phyloP scores from a whole-genome alignment of 2,888 invertebrate species.

The Drosophila subquinaria region DNA sequence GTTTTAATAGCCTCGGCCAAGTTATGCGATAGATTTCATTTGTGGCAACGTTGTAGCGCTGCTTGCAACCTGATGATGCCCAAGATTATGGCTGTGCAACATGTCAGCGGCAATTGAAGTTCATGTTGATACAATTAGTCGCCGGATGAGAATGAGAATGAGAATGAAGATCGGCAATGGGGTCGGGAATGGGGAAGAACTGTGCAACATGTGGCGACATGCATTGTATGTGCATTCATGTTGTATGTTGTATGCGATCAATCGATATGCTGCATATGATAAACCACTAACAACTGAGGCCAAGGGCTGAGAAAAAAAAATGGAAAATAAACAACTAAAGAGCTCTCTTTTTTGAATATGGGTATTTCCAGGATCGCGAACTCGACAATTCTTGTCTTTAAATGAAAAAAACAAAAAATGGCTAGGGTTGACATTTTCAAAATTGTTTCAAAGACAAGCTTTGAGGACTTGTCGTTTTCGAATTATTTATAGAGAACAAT shows the following conservation, averaged over 20 bases:
- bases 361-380: no score
- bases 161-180: no score
- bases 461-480: no score
- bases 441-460: no score
- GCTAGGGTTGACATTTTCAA: no score
- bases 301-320: no score
- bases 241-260: slow-evolving; percentile 1
- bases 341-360: no score
- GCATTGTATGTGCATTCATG: background rate
- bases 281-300: background rate
- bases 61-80: slow-evolving; percentile 43
- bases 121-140: slow-evolving; percentile 65
- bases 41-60: slow-evolving; percentile 47
- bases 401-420: no score
- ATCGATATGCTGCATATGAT: slow-evolving; percentile 9
- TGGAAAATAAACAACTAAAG: no score
- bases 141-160: background rate
- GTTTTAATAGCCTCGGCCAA: slow-evolving; percentile 63
- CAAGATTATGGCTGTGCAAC: slow-evolving; percentile 46
- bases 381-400: no score
- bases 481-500: no score
- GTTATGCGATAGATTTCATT: slow-evolving; percentile 66
- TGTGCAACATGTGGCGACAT: slow-evolving; percentile 20
- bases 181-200: background rate
- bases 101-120: slow-evolving; percentile 66